Percentiles rank a stretch among this genome's conserved stretches.
Evolutionary conservation across 2,888 invertebrate genomes (phyloP).

Genomic region (Drosophila anomelani): DNA sequence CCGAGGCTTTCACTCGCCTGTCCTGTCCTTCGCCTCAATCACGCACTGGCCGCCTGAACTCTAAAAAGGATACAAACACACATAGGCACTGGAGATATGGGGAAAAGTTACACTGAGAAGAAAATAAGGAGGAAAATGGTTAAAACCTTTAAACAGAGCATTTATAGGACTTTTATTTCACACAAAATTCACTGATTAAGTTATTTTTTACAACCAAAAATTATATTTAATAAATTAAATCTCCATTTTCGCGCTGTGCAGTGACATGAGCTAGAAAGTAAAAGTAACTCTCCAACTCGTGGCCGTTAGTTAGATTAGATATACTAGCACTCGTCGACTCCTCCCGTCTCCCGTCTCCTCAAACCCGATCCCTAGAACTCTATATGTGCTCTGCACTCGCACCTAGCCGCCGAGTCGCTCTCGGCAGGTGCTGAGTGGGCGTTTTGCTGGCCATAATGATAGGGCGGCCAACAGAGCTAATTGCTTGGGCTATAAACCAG

Average conservation of each 20-base stretch:
- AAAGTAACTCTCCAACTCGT: slow-evolving; percentile 28
- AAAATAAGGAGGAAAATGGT: neutral
- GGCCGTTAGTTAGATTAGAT: slow-evolving; percentile 37
- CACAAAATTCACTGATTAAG: no score
- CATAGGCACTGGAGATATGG: slow-evolving; percentile 10
- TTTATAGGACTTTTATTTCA: neutral
- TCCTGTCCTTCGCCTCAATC: slow-evolving; percentile 72
- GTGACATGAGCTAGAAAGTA: slow-evolving; percentile 31
- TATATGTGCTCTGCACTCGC: neutral
- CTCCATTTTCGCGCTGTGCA: slow-evolving; percentile 3
- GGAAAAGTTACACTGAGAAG: neutral
- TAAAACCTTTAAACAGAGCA: no score
- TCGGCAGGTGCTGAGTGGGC: slow-evolving; percentile 22
- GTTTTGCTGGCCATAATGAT: slow-evolving; percentile 45
- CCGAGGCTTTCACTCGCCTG: slow-evolving; percentile 40
- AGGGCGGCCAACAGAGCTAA: slow-evolving; percentile 43
- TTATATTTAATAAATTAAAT: no score
- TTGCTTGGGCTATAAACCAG: slow-evolving; percentile 39
- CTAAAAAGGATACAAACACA: slow-evolving; percentile 41
- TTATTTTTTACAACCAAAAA: no score
- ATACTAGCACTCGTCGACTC: slow-evolving; percentile 1
- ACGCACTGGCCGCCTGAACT: slow-evolving; percentile 74
- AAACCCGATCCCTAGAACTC: neutral
- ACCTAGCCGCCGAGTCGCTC: neutral
- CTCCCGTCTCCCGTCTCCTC: no score